Evolutionary conservation across 1,140 invertebrate species (phyloP).

Genomic region (Amyelois transitella): DNA sequence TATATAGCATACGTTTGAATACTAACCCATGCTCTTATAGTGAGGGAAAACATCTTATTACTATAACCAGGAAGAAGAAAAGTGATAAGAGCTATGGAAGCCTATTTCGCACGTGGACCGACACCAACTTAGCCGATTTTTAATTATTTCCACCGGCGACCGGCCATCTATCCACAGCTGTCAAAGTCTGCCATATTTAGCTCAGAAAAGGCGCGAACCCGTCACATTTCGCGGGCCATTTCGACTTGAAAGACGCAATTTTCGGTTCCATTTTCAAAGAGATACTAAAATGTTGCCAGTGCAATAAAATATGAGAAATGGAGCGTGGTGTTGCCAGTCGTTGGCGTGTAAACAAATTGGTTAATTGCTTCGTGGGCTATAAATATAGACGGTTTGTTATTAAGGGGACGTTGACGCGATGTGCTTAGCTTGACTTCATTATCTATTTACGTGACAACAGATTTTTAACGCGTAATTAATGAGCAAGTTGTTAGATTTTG

Average conservation of each 20-base stretch:
- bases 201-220: constrained; percentile 51
- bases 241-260: constrained; percentile 46
- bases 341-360: constrained; percentile 56
- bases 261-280: constrained; percentile 63
- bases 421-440: not conserved
- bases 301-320: constrained; percentile 52
- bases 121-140: too few relatives aligned
- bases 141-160: not conserved
- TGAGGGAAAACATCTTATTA: too few relatives aligned
- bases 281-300: constrained; percentile 63
- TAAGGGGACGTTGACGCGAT: not conserved
- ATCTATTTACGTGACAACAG: not conserved
- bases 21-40: too few relatives aligned
- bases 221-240: constrained; percentile 58
- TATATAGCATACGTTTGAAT: too few relatives aligned
- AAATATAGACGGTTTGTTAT: constrained; percentile 5
- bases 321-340: constrained; percentile 53
- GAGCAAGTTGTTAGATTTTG: not conserved
- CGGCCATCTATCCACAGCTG: constrained; percentile 11
- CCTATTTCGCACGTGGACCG: too few relatives aligned
- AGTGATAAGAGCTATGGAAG: too few relatives aligned
- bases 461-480: not conserved
- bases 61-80: too few relatives aligned
- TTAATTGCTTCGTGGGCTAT: constrained; percentile 52
- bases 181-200: constrained; percentile 39